These are phyloP conservation scores for Hirtodrosophila confusa DNA, from an alignment of 2,888 invertebrate species.

Conservation along the genomic window DNA sequence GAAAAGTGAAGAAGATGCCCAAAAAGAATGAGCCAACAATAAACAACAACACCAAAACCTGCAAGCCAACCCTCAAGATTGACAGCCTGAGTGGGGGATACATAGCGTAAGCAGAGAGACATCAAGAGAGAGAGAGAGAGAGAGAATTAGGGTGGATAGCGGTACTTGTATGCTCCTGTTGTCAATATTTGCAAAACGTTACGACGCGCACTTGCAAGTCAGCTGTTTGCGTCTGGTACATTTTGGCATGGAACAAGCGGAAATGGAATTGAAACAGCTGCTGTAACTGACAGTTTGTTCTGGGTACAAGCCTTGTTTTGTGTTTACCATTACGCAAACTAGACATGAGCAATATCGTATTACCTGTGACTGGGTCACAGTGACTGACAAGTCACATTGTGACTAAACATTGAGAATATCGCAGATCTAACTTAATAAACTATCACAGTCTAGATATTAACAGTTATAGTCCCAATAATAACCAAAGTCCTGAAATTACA, in stretches of 20 bases:
- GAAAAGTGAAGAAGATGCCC: slow-evolving; percentile 61
- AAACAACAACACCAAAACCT: slow-evolving; percentile 36
- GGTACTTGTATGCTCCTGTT: slow-evolving; percentile 6
- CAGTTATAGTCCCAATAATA: too few species aligned
- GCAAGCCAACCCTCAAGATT: slow-evolving; percentile 34
- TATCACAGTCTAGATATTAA: too few species aligned
- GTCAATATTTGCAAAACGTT: slow-evolving; percentile 60
- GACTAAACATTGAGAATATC: too few species aligned
- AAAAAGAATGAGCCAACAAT: slow-evolving; percentile 39
- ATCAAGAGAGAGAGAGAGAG: slow-evolving; percentile 12
- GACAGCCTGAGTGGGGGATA: slow-evolving; percentile 9
- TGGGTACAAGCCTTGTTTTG: slow-evolving; percentile 5
- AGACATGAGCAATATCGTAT: too few species aligned
- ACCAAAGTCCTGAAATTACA: too few species aligned
- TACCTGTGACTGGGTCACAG: too few species aligned
- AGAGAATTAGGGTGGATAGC: slow-evolving; percentile 2
- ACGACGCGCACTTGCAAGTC: slow-evolving; percentile 57
- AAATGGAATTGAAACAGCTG: slow-evolving; percentile 64
- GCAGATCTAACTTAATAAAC: too few species aligned
- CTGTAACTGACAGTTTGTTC: slow-evolving; percentile 6
- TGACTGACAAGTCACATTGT: too few species aligned
- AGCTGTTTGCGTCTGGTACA: slow-evolving; percentile 55
- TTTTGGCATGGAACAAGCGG: slow-evolving; percentile 50
- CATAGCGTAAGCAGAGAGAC: slow-evolving; percentile 3
- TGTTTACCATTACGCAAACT: slow-evolving; percentile 36